phyloP scores from a whole-genome alignment of 2,888 invertebrate species.

The Capitulum mitella region DNA sequence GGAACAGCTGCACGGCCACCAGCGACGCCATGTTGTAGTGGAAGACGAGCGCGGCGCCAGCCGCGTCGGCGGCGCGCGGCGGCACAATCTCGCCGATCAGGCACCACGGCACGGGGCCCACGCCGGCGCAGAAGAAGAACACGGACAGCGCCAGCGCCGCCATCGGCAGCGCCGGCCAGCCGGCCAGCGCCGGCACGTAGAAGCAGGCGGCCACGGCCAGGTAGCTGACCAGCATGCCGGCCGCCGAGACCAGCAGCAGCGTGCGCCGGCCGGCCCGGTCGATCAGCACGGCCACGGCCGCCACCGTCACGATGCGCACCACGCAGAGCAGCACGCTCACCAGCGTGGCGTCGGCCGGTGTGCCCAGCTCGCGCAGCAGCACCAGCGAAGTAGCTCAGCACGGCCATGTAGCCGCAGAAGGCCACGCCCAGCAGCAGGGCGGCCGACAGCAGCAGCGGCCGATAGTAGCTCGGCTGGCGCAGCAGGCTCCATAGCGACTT shows the following conservation, averaged over 20 bases:
- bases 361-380: not conserved
- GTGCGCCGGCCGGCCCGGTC: not conserved
- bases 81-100: not conserved
- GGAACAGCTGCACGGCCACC: conserved; percentile 5
- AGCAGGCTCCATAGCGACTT: not conserved
- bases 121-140: not conserved
- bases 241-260: not conserved
- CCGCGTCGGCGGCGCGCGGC: not conserved
- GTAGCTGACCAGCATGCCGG: not conserved
- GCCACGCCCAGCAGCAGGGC: not conserved
- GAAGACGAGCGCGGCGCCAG: not conserved
- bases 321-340: not conserved
- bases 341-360: not conserved
- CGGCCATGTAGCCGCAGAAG: not conserved
- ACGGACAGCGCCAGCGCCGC: not conserved
- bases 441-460: not conserved
- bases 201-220: not conserved
- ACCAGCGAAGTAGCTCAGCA: not conserved
- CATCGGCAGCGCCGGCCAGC: not conserved
- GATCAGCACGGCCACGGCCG: not conserved
- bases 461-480: not conserved
- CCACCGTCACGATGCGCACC: not conserved
- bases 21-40: not conserved
- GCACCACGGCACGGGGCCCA: not conserved
- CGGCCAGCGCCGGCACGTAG: not conserved